phyloP scores from a whole-genome alignment of 2,113 vertebrate genomes.

The Empidonax traillii region DNA sequence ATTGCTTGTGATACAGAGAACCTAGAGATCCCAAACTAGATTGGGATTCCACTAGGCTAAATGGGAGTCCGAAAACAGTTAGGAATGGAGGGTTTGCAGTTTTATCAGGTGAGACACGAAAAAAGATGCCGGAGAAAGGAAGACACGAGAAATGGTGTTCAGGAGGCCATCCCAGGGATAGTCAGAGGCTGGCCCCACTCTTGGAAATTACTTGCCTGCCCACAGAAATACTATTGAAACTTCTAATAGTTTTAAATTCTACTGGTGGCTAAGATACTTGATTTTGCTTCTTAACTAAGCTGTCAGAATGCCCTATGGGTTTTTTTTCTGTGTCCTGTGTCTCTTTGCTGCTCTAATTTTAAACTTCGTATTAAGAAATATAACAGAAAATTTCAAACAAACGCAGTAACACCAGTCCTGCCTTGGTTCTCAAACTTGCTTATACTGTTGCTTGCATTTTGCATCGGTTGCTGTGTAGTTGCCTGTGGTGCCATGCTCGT shows the following conservation, averaged over 20 bases:
- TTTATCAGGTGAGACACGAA: not conserved
- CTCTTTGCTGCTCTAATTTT: not conserved
- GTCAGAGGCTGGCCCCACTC: not conserved
- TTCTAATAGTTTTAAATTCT: not conserved
- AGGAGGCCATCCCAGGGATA: not conserved
- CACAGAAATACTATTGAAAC: not conserved
- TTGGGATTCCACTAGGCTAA: not conserved
- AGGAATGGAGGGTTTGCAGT: not conserved
- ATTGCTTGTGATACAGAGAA: not conserved
- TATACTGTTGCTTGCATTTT: accelerated
- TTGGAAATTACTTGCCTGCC: not conserved
- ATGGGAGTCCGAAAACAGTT: not conserved
- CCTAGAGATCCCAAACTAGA: not conserved
- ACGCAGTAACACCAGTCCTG: not conserved
- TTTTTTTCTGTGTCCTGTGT: not conserved
- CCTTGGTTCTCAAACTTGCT: not conserved
- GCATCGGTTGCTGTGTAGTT: not conserved
- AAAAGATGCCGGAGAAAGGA: not conserved
- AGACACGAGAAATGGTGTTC: not conserved
- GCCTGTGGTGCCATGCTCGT: not conserved
- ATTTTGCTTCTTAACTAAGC: not conserved
- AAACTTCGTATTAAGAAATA: not conserved
- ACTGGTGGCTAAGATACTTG: not conserved
- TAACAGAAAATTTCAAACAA: not conserved
- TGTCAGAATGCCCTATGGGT: not conserved